These are phyloP conservation scores for Caerostris darwini DNA, from an alignment of 1,140 invertebrate species.

Conservation along the genomic window DNA sequence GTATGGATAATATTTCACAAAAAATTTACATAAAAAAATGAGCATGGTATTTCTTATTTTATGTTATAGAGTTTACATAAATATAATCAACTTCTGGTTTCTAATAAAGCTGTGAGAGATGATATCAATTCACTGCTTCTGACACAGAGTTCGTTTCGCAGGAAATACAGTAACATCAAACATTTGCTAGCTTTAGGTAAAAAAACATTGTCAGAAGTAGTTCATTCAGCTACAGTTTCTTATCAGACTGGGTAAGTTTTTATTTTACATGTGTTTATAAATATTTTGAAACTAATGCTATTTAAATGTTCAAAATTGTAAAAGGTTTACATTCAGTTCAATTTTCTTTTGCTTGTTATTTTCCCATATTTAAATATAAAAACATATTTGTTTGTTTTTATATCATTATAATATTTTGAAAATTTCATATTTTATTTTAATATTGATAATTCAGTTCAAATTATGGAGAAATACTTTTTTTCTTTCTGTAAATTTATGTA, in stretches of 20 bases:
- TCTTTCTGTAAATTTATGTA: too few species aligned
- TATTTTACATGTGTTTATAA: not conserved
- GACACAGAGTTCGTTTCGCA: conserved; percentile 57
- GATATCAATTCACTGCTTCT: conserved; percentile 61
- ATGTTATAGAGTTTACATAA: conserved; percentile 49
- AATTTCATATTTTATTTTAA: too few species aligned
- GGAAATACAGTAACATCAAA: conserved; percentile 52
- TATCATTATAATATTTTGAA: too few species aligned
- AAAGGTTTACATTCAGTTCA: not conserved
- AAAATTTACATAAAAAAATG: too few species aligned
- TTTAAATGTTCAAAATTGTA: not conserved
- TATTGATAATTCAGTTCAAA: too few species aligned
- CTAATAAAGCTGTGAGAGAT: conserved; percentile 43
- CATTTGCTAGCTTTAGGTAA: conserved; percentile 48
- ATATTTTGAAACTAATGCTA: not conserved
- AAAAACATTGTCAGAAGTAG: conserved; percentile 62
- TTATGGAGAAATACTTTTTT: too few species aligned
- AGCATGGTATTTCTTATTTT: not conserved
- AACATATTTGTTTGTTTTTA: not conserved
- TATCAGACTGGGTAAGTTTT: conserved; percentile 71
- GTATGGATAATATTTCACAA: too few species aligned
- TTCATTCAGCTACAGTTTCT: conserved; percentile 65
- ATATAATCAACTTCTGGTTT: conserved; percentile 64
- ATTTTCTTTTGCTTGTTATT: not conserved
- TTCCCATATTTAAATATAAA: not conserved